Base-by-base conservation (phyloP, 2,113 vertebrate genomes). In the Scartelaos histophorus region DNA sequence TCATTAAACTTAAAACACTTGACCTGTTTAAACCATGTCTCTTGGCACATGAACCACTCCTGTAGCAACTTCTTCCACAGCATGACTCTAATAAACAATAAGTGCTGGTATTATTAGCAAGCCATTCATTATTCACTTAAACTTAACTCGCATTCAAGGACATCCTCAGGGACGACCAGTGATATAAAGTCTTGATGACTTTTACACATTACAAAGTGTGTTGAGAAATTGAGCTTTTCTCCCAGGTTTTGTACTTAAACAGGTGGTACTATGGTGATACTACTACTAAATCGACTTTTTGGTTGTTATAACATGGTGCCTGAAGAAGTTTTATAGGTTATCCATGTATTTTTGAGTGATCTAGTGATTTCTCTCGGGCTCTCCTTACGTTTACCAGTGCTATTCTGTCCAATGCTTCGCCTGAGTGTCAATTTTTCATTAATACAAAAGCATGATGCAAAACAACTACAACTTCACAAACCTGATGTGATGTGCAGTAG, bases 71-170 rank as follows among this genome's bases (percentile, higher is more conserved):
- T 64, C 17, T 38, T 38, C 29, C 61, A n/a, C 34, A 19, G 22
- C 57, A 54, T 22, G 25, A 11, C 22, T n/a, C 6, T 2, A 21
- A 62, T 45, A 62, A 56, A 58, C 29, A 58, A 22, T 16, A 83
- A 82, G 71, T 58, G 12, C 56, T 58, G 35, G 64, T 51, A 66
- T 82, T 81, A 83, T 87, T 74, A 85, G 71, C 34, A 43, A 72
- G 22, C 51, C 51, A 78, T 80, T 81, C 79, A 83, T 87, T 79
- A 81, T 82, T 73, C 64, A 69, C 34, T 58, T 2, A 43, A 75
- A 76, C 67, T 75, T 57, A 85, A 75, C 73, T 66, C 58, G 62
- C 46, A 73, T 76, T 72, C 74, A 82, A 85, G 85, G 79, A 81
- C 75, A 78, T 72, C 16, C 67, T 75, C 58, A 19, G 51, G 80